A percentile compares a stretch with the other conserved stretches of the same genome.
Evolutionary conservation across 2,797 vertebrate genomes (phyloP).

Genomic region (Neosilurus mollespiculum): DNA sequence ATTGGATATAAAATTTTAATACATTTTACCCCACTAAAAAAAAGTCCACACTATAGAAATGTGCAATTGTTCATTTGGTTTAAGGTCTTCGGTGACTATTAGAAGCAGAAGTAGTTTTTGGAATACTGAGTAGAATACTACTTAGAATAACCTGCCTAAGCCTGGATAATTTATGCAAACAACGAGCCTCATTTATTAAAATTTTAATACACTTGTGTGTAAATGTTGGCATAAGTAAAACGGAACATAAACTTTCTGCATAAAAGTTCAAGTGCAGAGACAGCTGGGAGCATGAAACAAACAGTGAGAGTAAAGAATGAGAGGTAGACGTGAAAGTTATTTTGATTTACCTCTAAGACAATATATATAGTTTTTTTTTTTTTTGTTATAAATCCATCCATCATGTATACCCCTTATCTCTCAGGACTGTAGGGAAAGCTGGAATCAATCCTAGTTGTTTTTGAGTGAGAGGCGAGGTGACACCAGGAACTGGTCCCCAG

Average conservation of each 20-base stretch:
- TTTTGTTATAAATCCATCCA: no score
- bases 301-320: not conserved
- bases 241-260: not conserved
- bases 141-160: slow-evolving; percentile 7
- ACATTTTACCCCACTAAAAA: not conserved
- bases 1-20: not conserved
- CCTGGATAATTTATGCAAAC: not conserved
- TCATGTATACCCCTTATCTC: no score
- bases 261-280: not conserved
- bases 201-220: not conserved
- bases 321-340: not conserved
- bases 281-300: not conserved
- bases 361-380: no score
- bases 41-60: not conserved
- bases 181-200: not conserved
- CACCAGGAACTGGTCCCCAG: no score
- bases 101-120: not conserved
- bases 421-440: no score
- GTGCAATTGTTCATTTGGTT: not conserved
- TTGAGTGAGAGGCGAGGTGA: no score
- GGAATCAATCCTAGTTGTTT: no score
- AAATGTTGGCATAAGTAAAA: not conserved
- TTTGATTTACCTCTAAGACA: not conserved
- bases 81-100: not conserved
- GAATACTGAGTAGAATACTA: slow-evolving; percentile 1